Evolutionary conservation across 2,888 invertebrate genomes (phyloP).

Genomic region (Andrena camellia): DNA sequence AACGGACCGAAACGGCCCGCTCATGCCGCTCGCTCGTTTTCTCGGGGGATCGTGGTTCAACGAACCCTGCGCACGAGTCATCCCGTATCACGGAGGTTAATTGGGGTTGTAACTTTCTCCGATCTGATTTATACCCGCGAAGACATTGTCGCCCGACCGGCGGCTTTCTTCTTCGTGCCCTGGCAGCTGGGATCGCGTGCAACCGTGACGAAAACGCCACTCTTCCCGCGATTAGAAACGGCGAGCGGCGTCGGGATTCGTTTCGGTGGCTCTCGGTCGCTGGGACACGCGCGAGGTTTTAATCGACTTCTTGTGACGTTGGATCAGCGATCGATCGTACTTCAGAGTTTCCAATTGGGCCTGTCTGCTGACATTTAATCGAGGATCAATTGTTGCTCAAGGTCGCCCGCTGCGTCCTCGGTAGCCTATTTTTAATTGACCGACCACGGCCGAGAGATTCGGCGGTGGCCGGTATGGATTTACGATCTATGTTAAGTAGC

Average conservation of each 20-base stretch:
- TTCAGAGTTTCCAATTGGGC: slow-evolving; percentile 42
- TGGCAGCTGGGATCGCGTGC: neutral
- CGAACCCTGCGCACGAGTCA: slow-evolving; percentile 65
- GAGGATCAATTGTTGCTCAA: slow-evolving; percentile 29
- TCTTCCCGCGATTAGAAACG: neutral
- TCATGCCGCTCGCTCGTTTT: slow-evolving; percentile 44
- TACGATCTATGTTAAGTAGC: too few species aligned
- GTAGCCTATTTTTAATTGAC: slow-evolving; percentile 36
- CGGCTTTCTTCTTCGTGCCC: slow-evolving; percentile 45
- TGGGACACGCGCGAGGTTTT: neutral
- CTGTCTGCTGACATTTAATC: slow-evolving; percentile 25
- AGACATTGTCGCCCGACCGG: slow-evolving; percentile 55
- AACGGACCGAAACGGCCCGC: slow-evolving; percentile 46
- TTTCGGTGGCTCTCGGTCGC: too few species aligned
- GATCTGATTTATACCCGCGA: slow-evolving; percentile 66
- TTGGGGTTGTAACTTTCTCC: slow-evolving; percentile 71
- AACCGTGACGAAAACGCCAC: neutral
- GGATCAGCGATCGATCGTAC: slow-evolving; percentile 18
- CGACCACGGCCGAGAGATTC: neutral
- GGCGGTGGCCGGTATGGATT: too few species aligned
- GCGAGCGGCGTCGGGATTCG: neutral
- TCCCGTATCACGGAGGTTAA: slow-evolving; percentile 69
- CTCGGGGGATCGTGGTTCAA: slow-evolving; percentile 59
- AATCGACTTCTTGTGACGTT: neutral
- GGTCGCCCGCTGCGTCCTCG: slow-evolving; percentile 1